phyloP scores from a whole-genome alignment of 2,797 vertebrate species.

The Etheostoma nigrum region DNA sequence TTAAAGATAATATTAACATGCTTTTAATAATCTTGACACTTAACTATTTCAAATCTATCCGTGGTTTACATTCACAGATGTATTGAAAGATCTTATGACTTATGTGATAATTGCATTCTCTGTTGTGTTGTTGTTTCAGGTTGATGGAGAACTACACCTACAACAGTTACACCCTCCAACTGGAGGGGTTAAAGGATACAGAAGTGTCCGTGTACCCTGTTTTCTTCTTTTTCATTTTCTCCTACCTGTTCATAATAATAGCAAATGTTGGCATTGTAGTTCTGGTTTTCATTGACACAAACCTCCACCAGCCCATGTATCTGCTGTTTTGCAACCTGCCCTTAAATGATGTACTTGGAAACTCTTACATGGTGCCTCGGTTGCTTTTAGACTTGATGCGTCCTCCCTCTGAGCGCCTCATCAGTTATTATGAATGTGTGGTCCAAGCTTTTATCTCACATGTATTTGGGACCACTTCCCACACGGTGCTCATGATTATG shows the following conservation, averaged over 20 bases:
- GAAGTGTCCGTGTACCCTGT: slow-evolving; percentile 33
- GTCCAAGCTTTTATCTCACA: slow-evolving; percentile 86
- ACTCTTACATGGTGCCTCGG: slow-evolving; percentile 70
- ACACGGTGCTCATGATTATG: slow-evolving; percentile 87
- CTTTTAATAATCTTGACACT: background rate
- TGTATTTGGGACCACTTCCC: slow-evolving; percentile 79
- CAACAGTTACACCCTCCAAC: slow-evolving; percentile 47
- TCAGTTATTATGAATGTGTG: slow-evolving; percentile 83
- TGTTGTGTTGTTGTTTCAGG: slow-evolving; percentile 19
- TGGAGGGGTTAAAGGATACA: slow-evolving; percentile 66
- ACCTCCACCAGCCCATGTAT: slow-evolving; percentile 87
- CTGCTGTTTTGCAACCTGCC: slow-evolving; percentile 85
- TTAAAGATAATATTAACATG: background rate
- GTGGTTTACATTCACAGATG: background rate
- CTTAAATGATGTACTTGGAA: slow-evolving; percentile 77
- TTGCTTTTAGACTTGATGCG: slow-evolving; percentile 79
- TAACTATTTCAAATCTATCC: background rate
- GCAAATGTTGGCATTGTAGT: slow-evolving; percentile 61
- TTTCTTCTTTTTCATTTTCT: slow-evolving; percentile 59
- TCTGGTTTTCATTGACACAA: slow-evolving; percentile 54
- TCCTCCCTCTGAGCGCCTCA: slow-evolving; percentile 77
- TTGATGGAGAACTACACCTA: slow-evolving; percentile 69
- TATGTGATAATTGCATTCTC: background rate
- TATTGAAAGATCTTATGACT: background rate
- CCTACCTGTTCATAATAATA: slow-evolving; percentile 57